phyloP scores from a whole-genome alignment of 2,113 vertebrate genomes.

The Petrocephalus zakoni region DNA sequence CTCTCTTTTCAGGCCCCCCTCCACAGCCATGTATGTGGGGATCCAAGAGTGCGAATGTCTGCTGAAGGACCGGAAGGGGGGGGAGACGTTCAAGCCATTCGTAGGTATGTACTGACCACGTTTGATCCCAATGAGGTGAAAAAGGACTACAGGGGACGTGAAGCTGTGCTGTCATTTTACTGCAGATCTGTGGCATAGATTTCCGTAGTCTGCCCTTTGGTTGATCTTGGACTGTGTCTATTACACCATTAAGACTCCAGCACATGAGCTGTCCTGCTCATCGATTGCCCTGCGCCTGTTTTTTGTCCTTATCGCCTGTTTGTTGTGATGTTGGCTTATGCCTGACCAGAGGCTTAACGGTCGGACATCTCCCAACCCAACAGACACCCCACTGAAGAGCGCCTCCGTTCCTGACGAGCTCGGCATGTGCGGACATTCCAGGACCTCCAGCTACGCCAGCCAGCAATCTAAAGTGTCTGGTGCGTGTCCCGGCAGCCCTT shows the following conservation, averaged over 20 bases:
- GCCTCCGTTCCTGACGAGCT: conserved; percentile 78
- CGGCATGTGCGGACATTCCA: conserved; percentile 75
- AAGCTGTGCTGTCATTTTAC: neutral
- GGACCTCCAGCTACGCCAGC: conserved; percentile 86
- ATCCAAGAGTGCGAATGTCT: conserved; percentile 71
- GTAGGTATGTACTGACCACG: conserved; percentile 45
- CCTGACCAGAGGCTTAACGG: neutral
- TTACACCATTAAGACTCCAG: neutral
- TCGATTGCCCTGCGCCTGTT: neutral
- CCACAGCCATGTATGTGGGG: conserved; percentile 79
- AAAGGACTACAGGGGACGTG: neutral
- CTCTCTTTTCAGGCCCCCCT: conserved; percentile 69
- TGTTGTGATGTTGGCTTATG: neutral
- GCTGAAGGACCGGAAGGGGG: conserved; percentile 79
- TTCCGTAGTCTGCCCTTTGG: neutral
- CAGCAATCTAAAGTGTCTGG: conserved; percentile 92
- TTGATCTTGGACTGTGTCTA: neutral
- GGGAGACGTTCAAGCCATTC: conserved; percentile 63
- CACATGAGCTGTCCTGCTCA: neutral
- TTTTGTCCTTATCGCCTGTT: neutral
- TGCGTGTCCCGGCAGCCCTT: conserved; percentile 40
- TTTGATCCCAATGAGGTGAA: neutral
- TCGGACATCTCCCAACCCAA: neutral
- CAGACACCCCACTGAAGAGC: conserved; percentile 69
- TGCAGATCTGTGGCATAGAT: neutral